Evolutionary conservation across 37 sponge, comb jelly and placozoan species (phyloP).

Genomic region (Cladorhizidae sp.): DNA sequence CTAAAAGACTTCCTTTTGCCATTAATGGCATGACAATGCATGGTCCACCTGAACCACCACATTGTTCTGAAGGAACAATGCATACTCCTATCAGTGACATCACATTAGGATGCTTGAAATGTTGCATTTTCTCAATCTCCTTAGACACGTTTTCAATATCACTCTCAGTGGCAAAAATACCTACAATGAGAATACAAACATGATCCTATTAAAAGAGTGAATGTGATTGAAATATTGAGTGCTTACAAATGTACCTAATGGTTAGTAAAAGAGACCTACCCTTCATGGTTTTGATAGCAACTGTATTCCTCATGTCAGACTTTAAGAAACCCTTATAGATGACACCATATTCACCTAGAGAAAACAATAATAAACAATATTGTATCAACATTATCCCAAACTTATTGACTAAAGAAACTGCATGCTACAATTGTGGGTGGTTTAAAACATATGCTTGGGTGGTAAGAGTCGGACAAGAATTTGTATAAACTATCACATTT

Average conservation of each 20-base stretch:
- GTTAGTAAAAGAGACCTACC: slow-evolving; percentile 13
- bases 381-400: too few relatives aligned
- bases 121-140: slow-evolving; percentile 25
- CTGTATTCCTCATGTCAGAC: background rate
- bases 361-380: too few relatives aligned
- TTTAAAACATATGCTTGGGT: too few relatives aligned
- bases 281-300: slow-evolving; percentile 14
- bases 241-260: too few relatives aligned
- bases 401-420: too few relatives aligned
- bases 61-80: background rate
- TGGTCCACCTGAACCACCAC: slow-evolving; percentile 4
- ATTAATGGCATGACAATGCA: slow-evolving; percentile 35
- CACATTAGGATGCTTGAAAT: slow-evolving; percentile 40
- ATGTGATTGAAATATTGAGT: too few relatives aligned
- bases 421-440: too few relatives aligned
- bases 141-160: slow-evolving; percentile 6
- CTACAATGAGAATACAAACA: background rate
- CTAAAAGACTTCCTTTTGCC: slow-evolving; percentile 36
- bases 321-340: slow-evolving; percentile 26
- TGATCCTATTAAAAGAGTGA: too few relatives aligned
- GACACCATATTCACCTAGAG: slow-evolving; percentile 45
- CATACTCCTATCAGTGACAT: slow-evolving; percentile 38
- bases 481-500: too few relatives aligned
- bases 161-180: background rate
- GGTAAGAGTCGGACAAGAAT: too few relatives aligned